Evolutionary conservation across 2,888 invertebrate species (phyloP).

Genomic region (Athrips mouffetella): DNA sequence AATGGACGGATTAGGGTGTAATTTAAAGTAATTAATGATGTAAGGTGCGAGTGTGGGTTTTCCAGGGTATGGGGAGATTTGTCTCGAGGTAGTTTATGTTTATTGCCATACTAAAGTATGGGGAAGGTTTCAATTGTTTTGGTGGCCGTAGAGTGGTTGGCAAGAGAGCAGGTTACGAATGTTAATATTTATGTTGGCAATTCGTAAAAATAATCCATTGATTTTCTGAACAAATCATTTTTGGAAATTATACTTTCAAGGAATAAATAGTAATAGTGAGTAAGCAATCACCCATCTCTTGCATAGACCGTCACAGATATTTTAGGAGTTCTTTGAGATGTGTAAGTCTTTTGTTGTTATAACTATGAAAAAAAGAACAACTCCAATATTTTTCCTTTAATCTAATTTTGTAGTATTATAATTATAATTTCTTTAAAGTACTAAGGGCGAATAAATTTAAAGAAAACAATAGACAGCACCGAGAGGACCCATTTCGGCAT

Average conservation of each 20-base stretch:
- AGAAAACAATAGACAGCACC: conserved; percentile 37
- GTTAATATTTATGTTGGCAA: not conserved
- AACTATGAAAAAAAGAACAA: too few relatives aligned
- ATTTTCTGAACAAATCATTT: not conserved
- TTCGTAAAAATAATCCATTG: not conserved
- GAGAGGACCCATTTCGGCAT: conserved; percentile 22
- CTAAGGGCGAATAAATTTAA: not conserved
- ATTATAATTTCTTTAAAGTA: not conserved
- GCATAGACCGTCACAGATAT: too few relatives aligned
- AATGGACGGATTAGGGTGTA: conserved; percentile 47
- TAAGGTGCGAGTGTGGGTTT: conserved; percentile 28
- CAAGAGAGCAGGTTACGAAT: not conserved
- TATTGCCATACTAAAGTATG: not conserved
- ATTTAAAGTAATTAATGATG: conserved; percentile 49
- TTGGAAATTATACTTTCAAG: too few relatives aligned
- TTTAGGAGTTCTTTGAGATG: too few relatives aligned
- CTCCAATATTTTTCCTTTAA: too few relatives aligned
- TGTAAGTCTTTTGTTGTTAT: too few relatives aligned
- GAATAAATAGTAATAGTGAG: too few relatives aligned
- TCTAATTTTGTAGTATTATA: too few relatives aligned
- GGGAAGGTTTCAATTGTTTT: not conserved
- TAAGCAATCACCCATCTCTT: too few relatives aligned
- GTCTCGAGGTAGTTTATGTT: conserved; percentile 8
- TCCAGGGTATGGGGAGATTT: conserved; percentile 20
- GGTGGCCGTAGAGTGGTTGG: conserved; percentile 9